These are phyloP conservation scores for Anhinga rufa DNA, from an alignment of 2,113 vertebrate species.

Conservation along the genomic window DNA sequence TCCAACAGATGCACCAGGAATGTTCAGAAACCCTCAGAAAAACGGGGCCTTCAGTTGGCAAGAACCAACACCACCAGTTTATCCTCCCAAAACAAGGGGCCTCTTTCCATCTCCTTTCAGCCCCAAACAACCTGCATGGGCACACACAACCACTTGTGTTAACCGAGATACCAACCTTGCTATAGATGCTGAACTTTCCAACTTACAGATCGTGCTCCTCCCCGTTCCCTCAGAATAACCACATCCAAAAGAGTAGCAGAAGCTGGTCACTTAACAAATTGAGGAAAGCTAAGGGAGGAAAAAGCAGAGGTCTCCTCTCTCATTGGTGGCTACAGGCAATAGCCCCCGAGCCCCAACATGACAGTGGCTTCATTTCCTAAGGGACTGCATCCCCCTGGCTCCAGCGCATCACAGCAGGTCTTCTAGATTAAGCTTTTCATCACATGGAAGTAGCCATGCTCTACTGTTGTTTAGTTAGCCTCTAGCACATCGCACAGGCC, in stretches of 20 bases:
- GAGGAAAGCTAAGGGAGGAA: not conserved
- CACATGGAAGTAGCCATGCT: not conserved
- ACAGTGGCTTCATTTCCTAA: fast-evolving
- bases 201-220: fast-evolving
- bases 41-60: not conserved
- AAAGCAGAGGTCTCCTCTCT: too few relatives aligned
- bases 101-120: not conserved
- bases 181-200: not conserved
- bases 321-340: not conserved
- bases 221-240: not conserved
- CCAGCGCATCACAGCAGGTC: not conserved
- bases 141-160: fast-evolving
- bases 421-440: not conserved
- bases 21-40: not conserved
- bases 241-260: not conserved
- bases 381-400: not conserved
- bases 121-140: not conserved
- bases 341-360: not conserved
- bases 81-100: not conserved
- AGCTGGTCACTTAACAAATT: not conserved
- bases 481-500: not conserved
- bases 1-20: not conserved
- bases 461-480: not conserved
- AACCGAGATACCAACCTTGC: not conserved
- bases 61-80: not conserved